These are phyloP conservation scores for Baccha elongata DNA, from an alignment of 2,888 invertebrate genomes.

Conservation along the genomic window DNA sequence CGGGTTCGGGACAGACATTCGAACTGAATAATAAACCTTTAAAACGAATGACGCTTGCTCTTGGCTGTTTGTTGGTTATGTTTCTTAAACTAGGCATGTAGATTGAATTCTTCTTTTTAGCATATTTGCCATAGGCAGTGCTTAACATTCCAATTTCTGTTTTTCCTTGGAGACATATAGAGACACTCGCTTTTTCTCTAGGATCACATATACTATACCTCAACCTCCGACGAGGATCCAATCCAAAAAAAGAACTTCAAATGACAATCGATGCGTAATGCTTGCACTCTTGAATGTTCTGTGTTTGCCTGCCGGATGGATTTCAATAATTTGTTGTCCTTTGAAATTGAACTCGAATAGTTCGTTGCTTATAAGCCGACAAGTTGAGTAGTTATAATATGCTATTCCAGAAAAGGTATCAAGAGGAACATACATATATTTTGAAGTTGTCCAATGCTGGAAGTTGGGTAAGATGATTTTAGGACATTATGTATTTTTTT, in stretches of 20 bases:
- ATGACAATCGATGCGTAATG: constrained; percentile 69
- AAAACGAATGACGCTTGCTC: constrained; percentile 63
- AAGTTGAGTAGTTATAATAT: not conserved
- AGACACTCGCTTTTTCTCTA: constrained; percentile 13
- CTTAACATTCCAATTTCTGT: constrained; percentile 54
- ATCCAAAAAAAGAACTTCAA: constrained; percentile 63
- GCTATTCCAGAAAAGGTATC: not conserved
- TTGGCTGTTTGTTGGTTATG: not conserved
- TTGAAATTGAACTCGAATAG: constrained; percentile 21
- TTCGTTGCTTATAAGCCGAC: not conserved
- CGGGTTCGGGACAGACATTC: constrained; percentile 17
- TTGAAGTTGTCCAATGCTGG: not conserved
- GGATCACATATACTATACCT: not conserved
- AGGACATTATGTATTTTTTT: too few relatives aligned
- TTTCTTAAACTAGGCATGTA: constrained; percentile 47
- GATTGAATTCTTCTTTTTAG: constrained; percentile 69
- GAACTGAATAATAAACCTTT: constrained; percentile 65
- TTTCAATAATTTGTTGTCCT: constrained; percentile 53
- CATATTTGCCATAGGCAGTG: constrained; percentile 62
- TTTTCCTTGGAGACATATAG: not conserved
- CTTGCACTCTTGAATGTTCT: constrained; percentile 50
- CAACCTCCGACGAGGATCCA: constrained; percentile 23
- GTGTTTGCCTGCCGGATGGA: constrained; percentile 56
- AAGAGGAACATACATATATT: not conserved
- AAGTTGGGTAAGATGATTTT: not conserved